Evolutionary conservation across 2,797 vertebrate genomes (phyloP).

Genomic region (Martes flavigula): DNA sequence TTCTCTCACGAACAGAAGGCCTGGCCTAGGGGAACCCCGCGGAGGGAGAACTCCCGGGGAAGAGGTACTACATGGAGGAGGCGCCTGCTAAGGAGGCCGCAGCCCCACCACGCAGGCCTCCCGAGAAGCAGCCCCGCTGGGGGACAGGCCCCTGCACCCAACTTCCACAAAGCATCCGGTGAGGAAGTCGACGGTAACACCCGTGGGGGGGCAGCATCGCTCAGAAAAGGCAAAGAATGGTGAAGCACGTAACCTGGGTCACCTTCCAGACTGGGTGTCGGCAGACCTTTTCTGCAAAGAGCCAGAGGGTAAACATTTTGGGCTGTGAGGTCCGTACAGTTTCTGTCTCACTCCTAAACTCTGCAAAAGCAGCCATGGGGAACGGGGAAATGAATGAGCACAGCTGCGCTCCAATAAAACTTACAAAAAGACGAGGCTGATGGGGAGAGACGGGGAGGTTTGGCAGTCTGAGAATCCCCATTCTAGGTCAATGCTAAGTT

Average conservation of each 20-base stretch:
- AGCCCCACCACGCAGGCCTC: neutral
- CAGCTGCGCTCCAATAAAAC: neutral
- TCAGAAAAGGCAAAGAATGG: neutral
- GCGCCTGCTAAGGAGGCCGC: neutral
- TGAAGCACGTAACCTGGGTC: fast-evolving
- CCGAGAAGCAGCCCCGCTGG: neutral
- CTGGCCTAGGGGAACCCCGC: neutral
- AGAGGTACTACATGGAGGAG: neutral
- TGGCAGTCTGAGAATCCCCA: neutral
- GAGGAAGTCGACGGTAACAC: neutral
- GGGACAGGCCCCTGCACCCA: neutral
- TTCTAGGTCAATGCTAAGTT: neutral
- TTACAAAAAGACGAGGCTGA: neutral
- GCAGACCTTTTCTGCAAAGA: neutral
- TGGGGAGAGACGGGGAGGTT: neutral
- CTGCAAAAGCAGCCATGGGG: neutral
- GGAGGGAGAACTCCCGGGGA: neutral
- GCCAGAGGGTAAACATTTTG: neutral
- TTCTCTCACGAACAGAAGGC: neutral
- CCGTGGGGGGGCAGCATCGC: neutral
- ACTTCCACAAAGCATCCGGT: neutral
- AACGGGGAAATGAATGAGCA: fast-evolving
- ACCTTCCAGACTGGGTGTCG: neutral
- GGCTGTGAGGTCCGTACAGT: fast-evolving
- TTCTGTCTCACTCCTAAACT: neutral